phyloP scores from a whole-genome alignment of 1,140 invertebrate species.

The Camponotus floridanus region DNA sequence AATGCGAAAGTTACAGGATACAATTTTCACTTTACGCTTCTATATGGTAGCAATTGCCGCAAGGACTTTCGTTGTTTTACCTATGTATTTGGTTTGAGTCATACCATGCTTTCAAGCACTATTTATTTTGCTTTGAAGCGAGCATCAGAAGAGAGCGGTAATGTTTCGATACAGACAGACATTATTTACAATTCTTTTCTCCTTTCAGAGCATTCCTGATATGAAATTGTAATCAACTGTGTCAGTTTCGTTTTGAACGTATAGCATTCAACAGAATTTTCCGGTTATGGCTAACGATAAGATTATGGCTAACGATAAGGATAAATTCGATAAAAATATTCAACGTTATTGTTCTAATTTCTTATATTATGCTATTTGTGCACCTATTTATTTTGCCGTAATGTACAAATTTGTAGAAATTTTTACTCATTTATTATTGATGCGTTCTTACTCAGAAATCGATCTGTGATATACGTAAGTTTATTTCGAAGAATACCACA shows the following conservation, averaged over 20 bases:
- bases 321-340: background rate
- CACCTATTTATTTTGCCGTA: background rate
- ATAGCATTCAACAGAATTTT: background rate
- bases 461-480: no score
- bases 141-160: background rate
- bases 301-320: background rate
- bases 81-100: background rate
- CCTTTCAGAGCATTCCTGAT: background rate
- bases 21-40: background rate
- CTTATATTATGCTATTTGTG: background rate
- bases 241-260: constrained; percentile 5
- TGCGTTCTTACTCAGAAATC: no score
- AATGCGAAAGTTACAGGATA: background rate
- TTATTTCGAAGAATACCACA: background rate
- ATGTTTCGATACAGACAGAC: background rate
- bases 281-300: background rate
- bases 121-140: constrained; percentile 15
- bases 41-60: background rate
- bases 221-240: background rate
- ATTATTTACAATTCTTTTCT: background rate
- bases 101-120: background rate
- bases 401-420: background rate
- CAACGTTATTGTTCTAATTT: background rate
- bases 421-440: background rate
- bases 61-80: background rate